phyloP scores from a whole-genome alignment of 2,797 vertebrate species.

The Phoeniculus purpureus region DNA sequence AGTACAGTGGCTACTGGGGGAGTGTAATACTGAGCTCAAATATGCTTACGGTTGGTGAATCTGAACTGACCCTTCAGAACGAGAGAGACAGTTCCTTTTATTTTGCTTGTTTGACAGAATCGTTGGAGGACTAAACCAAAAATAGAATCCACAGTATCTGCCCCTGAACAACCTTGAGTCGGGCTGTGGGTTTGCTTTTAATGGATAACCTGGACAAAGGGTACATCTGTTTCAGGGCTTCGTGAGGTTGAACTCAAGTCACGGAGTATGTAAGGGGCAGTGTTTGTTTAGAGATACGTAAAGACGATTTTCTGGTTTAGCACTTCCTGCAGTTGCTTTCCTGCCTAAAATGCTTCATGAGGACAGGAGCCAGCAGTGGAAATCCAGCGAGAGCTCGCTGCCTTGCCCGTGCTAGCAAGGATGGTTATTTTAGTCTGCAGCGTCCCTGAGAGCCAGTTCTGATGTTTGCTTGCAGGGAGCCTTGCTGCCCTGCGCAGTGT shows the following conservation, averaged over 20 bases:
- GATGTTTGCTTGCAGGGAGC: constrained; percentile 50
- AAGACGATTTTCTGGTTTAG: constrained; percentile 12
- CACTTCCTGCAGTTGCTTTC: neutral
- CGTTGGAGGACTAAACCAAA: constrained; percentile 23
- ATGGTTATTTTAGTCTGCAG: neutral
- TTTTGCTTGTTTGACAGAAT: constrained; percentile 51
- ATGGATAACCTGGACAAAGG: constrained; percentile 41
- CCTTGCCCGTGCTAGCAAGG: neutral
- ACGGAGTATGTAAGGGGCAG: neutral
- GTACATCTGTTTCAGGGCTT: constrained; percentile 28
- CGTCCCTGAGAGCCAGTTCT: constrained; percentile 36
- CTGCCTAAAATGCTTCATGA: constrained; percentile 2
- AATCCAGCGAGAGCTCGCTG: neutral
- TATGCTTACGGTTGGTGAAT: constrained; percentile 36
- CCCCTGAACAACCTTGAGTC: constrained; percentile 46
- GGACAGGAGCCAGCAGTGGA: neutral
- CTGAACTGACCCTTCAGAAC: constrained; percentile 31
- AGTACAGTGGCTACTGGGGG: constrained; percentile 28
- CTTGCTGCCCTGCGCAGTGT: neutral
- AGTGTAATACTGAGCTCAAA: constrained; percentile 45
- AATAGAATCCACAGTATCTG: neutral
- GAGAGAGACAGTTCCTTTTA: constrained; percentile 24
- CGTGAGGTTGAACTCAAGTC: constrained; percentile 43
- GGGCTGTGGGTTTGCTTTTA: constrained; percentile 38
- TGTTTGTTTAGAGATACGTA: constrained; percentile 29